Percentiles rank a stretch among this genome's conserved stretches.
These are phyloP conservation scores for Alcedo quadribrachys DNA, from an alignment of 2,797 vertebrate species.

Conservation along the genomic window DNA sequence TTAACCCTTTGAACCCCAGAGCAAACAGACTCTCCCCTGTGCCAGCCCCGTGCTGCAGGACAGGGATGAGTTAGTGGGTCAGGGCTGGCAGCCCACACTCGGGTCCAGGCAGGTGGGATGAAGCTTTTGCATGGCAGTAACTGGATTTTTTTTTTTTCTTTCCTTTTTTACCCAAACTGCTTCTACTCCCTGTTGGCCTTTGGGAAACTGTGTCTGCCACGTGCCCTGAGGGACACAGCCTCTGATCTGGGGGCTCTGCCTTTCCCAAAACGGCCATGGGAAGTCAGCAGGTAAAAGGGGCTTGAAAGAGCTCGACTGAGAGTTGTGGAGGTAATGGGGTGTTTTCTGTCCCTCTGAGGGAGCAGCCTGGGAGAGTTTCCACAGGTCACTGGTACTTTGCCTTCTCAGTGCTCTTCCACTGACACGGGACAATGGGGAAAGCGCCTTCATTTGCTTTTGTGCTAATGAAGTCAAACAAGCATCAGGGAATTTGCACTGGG, in stretches of 20 bases:
- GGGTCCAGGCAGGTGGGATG: neutral
- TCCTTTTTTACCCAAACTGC: fast-evolving
- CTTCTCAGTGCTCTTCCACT: constrained; percentile 41
- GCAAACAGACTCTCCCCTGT: fast-evolving
- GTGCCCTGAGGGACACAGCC: fast-evolving
- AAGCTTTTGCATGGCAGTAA: neutral
- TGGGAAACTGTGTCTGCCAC: neutral
- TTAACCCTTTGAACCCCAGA: neutral
- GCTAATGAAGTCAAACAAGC: constrained; percentile 60
- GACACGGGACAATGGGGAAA: constrained; percentile 40
- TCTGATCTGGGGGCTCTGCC: neutral
- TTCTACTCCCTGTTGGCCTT: fast-evolving
- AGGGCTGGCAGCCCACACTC: fast-evolving
- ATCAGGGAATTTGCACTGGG: constrained; percentile 43
- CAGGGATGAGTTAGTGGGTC: neutral
- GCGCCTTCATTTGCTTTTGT: constrained; percentile 54
- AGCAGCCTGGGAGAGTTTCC: constrained; percentile 52
- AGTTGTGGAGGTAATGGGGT: neutral
- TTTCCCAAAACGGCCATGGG: fast-evolving
- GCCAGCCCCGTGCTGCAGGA: neutral
- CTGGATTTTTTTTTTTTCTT: too few relatives aligned
- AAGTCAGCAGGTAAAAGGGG: neutral
- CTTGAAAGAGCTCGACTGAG: fast-evolving
- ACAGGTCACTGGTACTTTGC: constrained; percentile 48
- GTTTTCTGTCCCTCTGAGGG: neutral